Evolutionary conservation across 2,113 vertebrate species (phyloP).

Genomic region (Micronycteris hirsuta): DNA sequence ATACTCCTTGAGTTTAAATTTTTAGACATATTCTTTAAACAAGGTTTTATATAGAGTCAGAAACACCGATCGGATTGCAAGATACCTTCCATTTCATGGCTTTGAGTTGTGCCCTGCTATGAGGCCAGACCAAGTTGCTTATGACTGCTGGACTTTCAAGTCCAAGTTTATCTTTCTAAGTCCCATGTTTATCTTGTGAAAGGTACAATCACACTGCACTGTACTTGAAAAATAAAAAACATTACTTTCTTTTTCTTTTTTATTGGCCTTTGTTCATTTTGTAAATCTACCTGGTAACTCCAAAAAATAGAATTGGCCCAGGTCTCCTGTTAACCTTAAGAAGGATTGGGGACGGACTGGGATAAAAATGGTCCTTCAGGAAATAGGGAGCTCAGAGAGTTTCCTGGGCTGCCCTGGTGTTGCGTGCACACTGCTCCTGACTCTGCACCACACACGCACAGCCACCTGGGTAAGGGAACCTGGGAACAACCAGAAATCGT

Average conservation of each 20-base stretch:
- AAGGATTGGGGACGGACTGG: background rate
- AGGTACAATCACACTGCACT: background rate
- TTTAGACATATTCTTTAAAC: background rate
- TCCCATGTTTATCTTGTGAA: background rate
- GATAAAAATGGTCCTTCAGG: background rate
- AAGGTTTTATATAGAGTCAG: background rate
- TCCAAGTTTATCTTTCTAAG: background rate
- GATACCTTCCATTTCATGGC: background rate
- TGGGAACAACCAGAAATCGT: background rate
- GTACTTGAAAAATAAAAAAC: background rate
- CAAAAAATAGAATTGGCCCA: background rate
- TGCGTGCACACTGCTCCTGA: background rate
- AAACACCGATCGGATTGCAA: background rate
- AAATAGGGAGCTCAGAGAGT: background rate
- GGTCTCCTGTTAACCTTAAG: background rate
- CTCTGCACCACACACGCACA: accelerated
- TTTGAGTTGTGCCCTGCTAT: background rate
- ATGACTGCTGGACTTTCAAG: background rate
- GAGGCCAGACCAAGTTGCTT: background rate
- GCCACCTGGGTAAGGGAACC: background rate
- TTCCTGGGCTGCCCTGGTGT: background rate
- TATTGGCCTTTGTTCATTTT: background rate
- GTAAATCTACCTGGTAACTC: background rate
- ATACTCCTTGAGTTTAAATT: background rate
- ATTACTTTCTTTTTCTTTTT: background rate